Conservation (phyloP, 2,888 invertebrate genomes). For the Eupithecia exiguata region DNA sequence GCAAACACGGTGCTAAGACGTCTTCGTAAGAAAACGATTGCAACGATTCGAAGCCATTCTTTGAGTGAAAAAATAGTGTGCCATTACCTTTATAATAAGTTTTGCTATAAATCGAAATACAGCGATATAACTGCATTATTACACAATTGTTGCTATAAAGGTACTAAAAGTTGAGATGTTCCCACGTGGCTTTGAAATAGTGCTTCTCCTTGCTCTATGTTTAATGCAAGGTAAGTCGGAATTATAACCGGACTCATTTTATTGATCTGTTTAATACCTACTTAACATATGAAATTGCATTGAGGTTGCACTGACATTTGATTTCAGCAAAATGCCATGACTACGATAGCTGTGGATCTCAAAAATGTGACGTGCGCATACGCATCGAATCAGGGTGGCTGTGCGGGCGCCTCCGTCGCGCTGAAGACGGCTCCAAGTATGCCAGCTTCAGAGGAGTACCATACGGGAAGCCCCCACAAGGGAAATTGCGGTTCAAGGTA, state of each 20-base stretch:
- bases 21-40: neutral
- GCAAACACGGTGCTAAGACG: neutral
- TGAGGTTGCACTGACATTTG: neutral
- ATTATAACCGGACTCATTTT: neutral
- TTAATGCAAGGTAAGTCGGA: neutral
- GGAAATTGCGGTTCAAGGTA: constrained; percentile 53
- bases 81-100: neutral
- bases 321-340: neutral
- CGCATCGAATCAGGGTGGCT: constrained; percentile 39
- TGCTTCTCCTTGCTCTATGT: neutral
- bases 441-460: constrained; percentile 46
- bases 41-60: neutral
- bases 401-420: constrained; percentile 36
- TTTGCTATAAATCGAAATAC: constrained; percentile 1
- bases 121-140: neutral
- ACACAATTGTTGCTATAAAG: neutral
- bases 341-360: neutral
- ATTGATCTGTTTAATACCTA: neutral
- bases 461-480: constrained; percentile 41
- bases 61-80: neutral
- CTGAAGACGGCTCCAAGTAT: constrained; percentile 38
- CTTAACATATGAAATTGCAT: neutral
- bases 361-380: constrained; percentile 33
- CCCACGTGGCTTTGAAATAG: neutral
- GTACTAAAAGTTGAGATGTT: neutral